Evolutionary conservation across 2,888 invertebrate genomes (phyloP), one percentile per base, ranked within the genome.

Genomic region (Euplagia quadripunctaria): DNA sequence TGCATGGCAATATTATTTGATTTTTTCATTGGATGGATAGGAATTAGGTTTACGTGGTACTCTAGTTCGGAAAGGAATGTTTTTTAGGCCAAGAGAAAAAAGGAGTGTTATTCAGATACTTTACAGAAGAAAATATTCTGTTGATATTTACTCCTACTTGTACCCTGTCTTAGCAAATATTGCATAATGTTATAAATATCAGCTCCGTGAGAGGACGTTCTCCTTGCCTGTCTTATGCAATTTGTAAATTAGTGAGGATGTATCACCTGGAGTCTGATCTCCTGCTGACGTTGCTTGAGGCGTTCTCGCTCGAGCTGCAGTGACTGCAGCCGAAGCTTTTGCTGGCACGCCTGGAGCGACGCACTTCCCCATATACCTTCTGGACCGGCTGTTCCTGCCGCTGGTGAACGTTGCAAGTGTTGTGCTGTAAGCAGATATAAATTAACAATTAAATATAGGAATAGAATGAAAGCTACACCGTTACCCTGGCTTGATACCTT

Each of bases 301-400:
- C 98, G 97, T 92, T 99, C 99, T 79, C 98, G 96, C 94, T 99
- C 99, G 91, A 98, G 97, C 92, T 99, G 98, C 84, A 99, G 96
- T 76, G 98, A 98, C 91, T 98, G 98, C 76, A 98, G 96, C 83
- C 98, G 97, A 78, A 98, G 95, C 90, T 98, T 97, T 92, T 98
- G 98, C 86, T 97, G 97, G 91, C 97, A 97, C 74, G 96, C 97
- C 87, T 97, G 97, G 70, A 97, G 91, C 61, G 96, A 96, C 74
- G 97, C 97, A 76, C 96, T 97, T 69, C 96, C 96, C 90, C 97
- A 96, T 69, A 94, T 95, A 66, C 96, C 92, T 93, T 97, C 94
- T 85, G 97, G 96, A 67, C 96, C 96, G 41, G 96, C 96, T 46
- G 96, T 94, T 49, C 96, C 95, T 52, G 97, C 94, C 73, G 93